Percentiles rank a stretch among this genome's conserved stretches.
These are phyloP conservation scores for Lapara coniferarum DNA, from an alignment of 2,888 invertebrate species.

Conservation along the genomic window DNA sequence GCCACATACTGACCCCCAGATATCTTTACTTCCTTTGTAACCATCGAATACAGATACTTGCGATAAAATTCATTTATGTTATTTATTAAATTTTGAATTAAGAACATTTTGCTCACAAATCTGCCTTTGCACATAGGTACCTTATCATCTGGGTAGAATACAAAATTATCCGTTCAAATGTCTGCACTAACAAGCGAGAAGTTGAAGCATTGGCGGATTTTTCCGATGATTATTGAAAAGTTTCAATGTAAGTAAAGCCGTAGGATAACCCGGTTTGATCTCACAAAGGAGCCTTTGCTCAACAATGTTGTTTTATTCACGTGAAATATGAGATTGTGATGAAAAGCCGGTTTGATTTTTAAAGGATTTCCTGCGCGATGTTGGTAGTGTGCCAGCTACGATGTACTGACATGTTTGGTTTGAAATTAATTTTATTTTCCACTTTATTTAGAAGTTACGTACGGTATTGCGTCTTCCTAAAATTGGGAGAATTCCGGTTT, in stretches of 20 bases:
- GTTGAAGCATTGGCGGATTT: slow-evolving; percentile 52
- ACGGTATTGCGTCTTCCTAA: no score
- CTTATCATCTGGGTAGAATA: no score
- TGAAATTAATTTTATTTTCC: neutral
- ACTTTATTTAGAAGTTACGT: neutral
- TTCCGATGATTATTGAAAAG: slow-evolving; percentile 75
- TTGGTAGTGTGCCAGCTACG: slow-evolving; percentile 20
- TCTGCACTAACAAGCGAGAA: slow-evolving; percentile 1
- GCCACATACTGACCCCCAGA: no score
- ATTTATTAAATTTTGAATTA: no score
- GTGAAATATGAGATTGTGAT: slow-evolving; percentile 61
- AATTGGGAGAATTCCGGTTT: neutral
- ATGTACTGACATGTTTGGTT: neutral
- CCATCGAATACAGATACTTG: no score
- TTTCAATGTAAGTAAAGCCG: slow-evolving; percentile 52
- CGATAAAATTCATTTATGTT: no score
- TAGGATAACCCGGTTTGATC: slow-evolving; percentile 52
- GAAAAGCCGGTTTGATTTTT: slow-evolving; percentile 51
- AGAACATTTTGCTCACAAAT: no score
- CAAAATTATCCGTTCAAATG: neutral
- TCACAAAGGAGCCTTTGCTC: slow-evolving; percentile 58
- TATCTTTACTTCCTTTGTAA: no score
- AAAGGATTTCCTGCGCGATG: slow-evolving; percentile 48
- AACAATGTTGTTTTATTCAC: slow-evolving; percentile 51
- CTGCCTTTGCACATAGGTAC: no score